Percentiles rank a stretch among this genome's conserved stretches.
These are phyloP conservation scores for Cyanoramphus novaezelandiae DNA, from an alignment of 2,113 vertebrate species.

Conservation along the genomic window DNA sequence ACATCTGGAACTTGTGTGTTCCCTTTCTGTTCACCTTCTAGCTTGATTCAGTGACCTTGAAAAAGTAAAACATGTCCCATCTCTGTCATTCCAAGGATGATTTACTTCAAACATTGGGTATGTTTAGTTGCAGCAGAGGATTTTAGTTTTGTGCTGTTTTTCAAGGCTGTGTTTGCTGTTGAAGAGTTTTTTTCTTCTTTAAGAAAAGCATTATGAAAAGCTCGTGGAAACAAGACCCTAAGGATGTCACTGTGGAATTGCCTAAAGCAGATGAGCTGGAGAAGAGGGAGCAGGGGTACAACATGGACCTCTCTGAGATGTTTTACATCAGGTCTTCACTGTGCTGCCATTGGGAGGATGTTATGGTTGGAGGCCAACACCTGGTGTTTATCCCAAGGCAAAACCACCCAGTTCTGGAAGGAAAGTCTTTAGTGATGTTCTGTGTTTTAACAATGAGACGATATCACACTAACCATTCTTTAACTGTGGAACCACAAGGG, in stretches of 20 bases:
- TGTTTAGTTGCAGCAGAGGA: background rate
- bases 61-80: background rate
- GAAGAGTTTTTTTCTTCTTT: background rate
- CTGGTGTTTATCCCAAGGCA: background rate
- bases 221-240: background rate
- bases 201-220: background rate
- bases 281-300: background rate
- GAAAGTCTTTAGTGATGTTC: background rate
- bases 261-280: background rate
- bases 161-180: background rate
- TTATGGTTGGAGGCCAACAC: background rate
- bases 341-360: background rate
- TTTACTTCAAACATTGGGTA: background rate
- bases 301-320: background rate
- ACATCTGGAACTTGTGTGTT: background rate
- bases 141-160: background rate
- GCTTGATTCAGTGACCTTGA: background rate
- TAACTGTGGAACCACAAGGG: background rate
- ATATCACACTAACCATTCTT: background rate
- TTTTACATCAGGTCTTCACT: background rate
- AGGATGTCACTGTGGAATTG: background rate
- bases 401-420: background rate
- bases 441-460: background rate
- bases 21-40: background rate
- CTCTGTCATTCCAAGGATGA: background rate